Percentiles rank a stretch among this genome's conserved stretches.
Conservation (phyloP, 2,113 vertebrate species). For the Pelecanus crispus region DNA sequence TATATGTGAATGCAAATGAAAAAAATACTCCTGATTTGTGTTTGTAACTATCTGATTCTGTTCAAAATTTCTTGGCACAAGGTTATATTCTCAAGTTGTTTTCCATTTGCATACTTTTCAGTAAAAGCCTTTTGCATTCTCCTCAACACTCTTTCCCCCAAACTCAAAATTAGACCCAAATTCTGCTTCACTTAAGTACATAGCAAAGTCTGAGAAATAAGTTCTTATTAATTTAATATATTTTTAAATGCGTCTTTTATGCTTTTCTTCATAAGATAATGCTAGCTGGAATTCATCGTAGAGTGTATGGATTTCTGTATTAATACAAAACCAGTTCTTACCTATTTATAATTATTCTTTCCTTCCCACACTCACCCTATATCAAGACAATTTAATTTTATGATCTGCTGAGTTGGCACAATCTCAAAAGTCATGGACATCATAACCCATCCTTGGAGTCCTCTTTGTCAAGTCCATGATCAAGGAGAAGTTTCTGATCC, state of each 20-base stretch:
- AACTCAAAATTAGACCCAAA: not conserved
- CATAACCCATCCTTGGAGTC: not conserved
- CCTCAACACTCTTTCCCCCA: not conserved
- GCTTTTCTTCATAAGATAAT: not conserved
- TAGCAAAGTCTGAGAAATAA: not conserved
- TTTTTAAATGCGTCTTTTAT: not conserved
- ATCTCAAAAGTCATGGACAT: not conserved
- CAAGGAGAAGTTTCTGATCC: not conserved
- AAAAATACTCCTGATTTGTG: not conserved
- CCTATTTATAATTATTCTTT: not conserved
- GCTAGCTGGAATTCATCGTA: not conserved
- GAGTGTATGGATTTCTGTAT: not conserved
- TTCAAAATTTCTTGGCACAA: not conserved
- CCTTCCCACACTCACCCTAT: not conserved
- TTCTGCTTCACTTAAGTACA: not conserved
- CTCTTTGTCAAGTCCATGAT: not conserved
- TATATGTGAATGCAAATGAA: not conserved
- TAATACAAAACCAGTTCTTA: not conserved
- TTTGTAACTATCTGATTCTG: not conserved
- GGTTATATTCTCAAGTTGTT: not conserved
- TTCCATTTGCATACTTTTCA: not conserved
- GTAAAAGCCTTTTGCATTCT: not conserved
- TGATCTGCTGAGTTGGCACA: not conserved
- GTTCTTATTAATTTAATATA: not conserved
- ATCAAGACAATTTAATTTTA: not conserved